Evolutionary conservation across 2,888 invertebrate species (phyloP), one percentile per base, ranked within the genome.

Genomic region (Netelia melanura): DNA sequence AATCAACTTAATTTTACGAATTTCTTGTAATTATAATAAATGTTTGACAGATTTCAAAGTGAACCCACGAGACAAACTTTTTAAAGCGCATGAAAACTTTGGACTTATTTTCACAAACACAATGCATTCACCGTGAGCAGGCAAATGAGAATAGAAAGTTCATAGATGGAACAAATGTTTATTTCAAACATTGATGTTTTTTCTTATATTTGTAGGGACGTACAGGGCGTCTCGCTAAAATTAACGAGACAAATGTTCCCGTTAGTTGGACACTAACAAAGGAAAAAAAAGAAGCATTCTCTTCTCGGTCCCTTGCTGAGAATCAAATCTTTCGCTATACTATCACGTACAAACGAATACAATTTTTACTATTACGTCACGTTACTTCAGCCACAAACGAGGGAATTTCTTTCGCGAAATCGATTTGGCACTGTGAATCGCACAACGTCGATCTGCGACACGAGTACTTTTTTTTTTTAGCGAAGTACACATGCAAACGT

Each of bases 381-480:
- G 71, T 71, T 44, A 44, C 3, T 72, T 72, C 65, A 44, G 76
- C 80, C 62, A 25, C 56, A 43, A 67, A 56, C 61, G 62, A 62
- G 30, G 11, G 62, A 74, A 76, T 43, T 62, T 30, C 62, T 79
- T 68, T 11, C 10, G 65, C 23, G 67, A 76, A 58, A 72, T 61
- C 44, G 23, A 71, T 76, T 81, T 84, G 81, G 81, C 80, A 84
- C 84, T 77, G n/a, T 77, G 43, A 23, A 76, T 71, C 64, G 71
- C 64, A 48, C 23, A 48, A 44, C 48, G 64, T 38, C 48, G 56
- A 74, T 52, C 67, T 44, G 23, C 72, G 56, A 75, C 56, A 64
- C 25, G 23, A 21, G 70, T 48, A 21, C n/a, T 56, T 21, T 48
- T 48, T 48, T 30, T 38, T 21, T 70, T 52, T 38, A 56, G 48